Base-by-base conservation (phyloP, 2,888 invertebrate species). In the Luperina testacea region DNA sequence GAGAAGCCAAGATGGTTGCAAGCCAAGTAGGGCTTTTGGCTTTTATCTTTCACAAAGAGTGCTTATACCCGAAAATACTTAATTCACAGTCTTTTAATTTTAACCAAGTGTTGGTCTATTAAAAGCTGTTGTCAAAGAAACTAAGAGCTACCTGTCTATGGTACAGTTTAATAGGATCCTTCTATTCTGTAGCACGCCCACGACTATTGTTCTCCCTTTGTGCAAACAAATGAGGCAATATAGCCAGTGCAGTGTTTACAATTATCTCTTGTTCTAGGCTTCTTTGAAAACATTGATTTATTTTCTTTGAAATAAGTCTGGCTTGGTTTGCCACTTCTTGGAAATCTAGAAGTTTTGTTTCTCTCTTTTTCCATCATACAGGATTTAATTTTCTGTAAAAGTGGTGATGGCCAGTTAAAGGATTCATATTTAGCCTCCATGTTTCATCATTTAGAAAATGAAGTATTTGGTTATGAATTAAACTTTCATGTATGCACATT, bases 261-360 rank as follows among this genome's bases (percentile, higher is more conserved):
- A 59, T 78, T 64, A 64, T 78, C 72, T 78, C 68, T 61, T 53
- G 69, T 72, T 65, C 72, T 78, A 69, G 51, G 51, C 42, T 69
- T 82, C 72, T 51, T 45, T 63, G 83, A 82, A 82, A 72, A 69
- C 81, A 78, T 64, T 64, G 27, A 75, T 75, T 68, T 53, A 68
- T 81, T 76, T 80, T 82, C 65, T 65, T 64, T 82, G 42, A 82
- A 77, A 27, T 82, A 70, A 63, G 32, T 45, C 67, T 57, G 32
- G 15, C 53, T 32, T 51, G 32, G 45, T 45, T 64, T 45, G 3
- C 68, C 24, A 72, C 24, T 70, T 73, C 68, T 57, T 73, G 8
- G 79, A 78, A 17, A 15, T 83, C 64, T 72, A 63, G 48, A 57
- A 61, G 3, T 71, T n/a, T 8, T 78, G 27, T 71, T 63, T 51